Base-by-base conservation (phyloP, 2,113 vertebrate genomes). In the Pangasianodon hypophthalmus region DNA sequence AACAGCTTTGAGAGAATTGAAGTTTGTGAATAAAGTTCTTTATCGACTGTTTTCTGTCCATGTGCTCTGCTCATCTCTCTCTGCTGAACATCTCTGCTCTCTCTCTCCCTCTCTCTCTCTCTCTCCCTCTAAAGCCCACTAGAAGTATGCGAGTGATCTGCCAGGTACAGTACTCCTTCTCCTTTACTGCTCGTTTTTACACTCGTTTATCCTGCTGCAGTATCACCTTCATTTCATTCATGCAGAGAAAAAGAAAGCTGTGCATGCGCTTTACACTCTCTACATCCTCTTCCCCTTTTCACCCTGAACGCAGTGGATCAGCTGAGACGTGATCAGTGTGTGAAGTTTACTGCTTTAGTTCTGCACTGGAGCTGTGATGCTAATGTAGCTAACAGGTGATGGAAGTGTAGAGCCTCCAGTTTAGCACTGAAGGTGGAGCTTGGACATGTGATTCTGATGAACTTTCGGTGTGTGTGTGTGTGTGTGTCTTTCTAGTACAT, bases 101-200 rank as follows among this genome's bases (percentile, higher is more conserved):
- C 71, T 26, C 19, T 37, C 67, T 71, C 32, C 41, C 14, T 19
- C 69, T 77, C 73, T 48, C 41, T 75, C 37, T 44, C 92, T 93
- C 95, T 94, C 97, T 96, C 50, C n/a, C 21, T 71, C 67, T 54
- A 96, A 99, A 99, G 98, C 98, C 98, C 96, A 98, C 98, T 99
- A 99, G 98, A 99, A 99, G 98, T 97, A 99, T 99, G 98, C 98
- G 98, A 97, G 98, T 99, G 96, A 98, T 99, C 95, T 99, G 98
- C 97, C 98, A 99, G 98, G 98, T 99, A 99, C 96, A 97, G 95
- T 96, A 96, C 93, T 95, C 95, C 95, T 96, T 92, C 96, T 95
- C 94, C 92, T 93, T 93, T 93, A 94, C 93, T 85, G 91, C 89
- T 91, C 84, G 93, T 94, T 94, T 94, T 94, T 93, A 93, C 92